phyloP scores from a whole-genome alignment of 2,797 vertebrate genomes.

The Acanthurus leucopareius region DNA sequence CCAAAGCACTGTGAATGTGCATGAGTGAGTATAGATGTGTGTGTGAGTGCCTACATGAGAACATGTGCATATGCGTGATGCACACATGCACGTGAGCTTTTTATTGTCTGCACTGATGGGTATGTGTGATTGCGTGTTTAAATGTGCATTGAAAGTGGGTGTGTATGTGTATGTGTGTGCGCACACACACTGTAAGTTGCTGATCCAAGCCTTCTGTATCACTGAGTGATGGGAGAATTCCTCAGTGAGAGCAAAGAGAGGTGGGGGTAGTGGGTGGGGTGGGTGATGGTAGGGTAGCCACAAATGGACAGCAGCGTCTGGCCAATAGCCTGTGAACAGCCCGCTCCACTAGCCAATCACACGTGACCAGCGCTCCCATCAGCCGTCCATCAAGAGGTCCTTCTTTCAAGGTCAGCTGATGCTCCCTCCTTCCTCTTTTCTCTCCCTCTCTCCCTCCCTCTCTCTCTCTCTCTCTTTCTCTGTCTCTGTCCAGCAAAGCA shows the following conservation, averaged over 20 bases:
- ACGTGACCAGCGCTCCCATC: constrained; percentile 77
- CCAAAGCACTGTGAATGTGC: constrained; percentile 25
- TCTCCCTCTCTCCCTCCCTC: not conserved
- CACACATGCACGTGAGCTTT: constrained; percentile 23
- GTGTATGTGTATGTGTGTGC: constrained; percentile 19
- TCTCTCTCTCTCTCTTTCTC: not conserved
- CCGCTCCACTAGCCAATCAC: constrained; percentile 69
- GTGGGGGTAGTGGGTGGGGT: constrained; percentile 13
- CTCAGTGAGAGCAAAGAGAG: constrained; percentile 50
- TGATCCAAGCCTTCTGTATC: constrained; percentile 78
- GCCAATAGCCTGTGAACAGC: constrained; percentile 76
- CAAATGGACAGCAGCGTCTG: constrained; percentile 58
- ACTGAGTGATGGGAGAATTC: constrained; percentile 75
- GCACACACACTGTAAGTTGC: constrained; percentile 57
- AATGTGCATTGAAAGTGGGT: constrained; percentile 6
- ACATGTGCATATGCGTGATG: constrained; percentile 26
- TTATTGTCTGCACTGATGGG: constrained; percentile 44
- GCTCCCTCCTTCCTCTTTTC: constrained; percentile 31
- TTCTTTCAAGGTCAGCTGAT: constrained; percentile 84
- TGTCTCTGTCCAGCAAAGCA: constrained; percentile 43
- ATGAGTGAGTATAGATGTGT: not conserved
- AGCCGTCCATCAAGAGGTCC: constrained; percentile 76
- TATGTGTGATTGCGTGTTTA: constrained; percentile 22
- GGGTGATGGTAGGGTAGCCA: constrained; percentile 14
- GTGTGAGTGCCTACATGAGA: not conserved